phyloP scores from a whole-genome alignment of 1,140 invertebrate species.

The Ruditapes philippinarum region DNA sequence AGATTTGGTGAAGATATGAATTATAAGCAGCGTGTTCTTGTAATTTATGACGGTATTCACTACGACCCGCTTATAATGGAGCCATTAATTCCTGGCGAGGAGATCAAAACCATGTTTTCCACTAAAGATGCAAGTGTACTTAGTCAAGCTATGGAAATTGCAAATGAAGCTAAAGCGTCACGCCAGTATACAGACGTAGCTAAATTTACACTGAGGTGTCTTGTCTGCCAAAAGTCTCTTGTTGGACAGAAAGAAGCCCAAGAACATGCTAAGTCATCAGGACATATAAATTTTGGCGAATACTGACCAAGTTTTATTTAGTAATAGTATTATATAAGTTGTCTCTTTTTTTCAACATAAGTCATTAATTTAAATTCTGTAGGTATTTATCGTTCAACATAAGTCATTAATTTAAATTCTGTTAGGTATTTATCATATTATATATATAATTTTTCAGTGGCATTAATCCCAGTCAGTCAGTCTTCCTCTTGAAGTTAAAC shows the following conservation, averaged over 20 bases:
- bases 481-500: too few relatives aligned
- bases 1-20: slow-evolving; percentile 97
- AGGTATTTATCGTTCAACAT: too few relatives aligned
- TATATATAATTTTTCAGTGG: too few relatives aligned
- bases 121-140: slow-evolving; percentile 91
- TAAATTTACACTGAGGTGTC: slow-evolving; percentile 94
- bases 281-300: slow-evolving; percentile 96
- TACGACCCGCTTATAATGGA: slow-evolving; percentile 98
- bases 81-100: slow-evolving; percentile 86
- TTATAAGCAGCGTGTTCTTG: slow-evolving; percentile 94
- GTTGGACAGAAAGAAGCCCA: slow-evolving; percentile 93
- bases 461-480: too few relatives aligned
- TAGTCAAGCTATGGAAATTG: slow-evolving; percentile 93
- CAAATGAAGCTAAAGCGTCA: slow-evolving; percentile 94
- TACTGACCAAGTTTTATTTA: slow-evolving; percentile 35
- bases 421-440: too few relatives aligned
- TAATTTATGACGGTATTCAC: slow-evolving; percentile 98
- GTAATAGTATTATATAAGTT: too few relatives aligned
- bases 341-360: too few relatives aligned
- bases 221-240: slow-evolving; percentile 92
- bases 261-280: slow-evolving; percentile 94
- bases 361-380: too few relatives aligned
- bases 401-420: too few relatives aligned
- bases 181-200: slow-evolving; percentile 96
- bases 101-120: slow-evolving; percentile 91